Evolutionary conservation across 64 coral and sea anemone genomes (phyloP).

Genomic region (Pachyseris speciosa): DNA sequence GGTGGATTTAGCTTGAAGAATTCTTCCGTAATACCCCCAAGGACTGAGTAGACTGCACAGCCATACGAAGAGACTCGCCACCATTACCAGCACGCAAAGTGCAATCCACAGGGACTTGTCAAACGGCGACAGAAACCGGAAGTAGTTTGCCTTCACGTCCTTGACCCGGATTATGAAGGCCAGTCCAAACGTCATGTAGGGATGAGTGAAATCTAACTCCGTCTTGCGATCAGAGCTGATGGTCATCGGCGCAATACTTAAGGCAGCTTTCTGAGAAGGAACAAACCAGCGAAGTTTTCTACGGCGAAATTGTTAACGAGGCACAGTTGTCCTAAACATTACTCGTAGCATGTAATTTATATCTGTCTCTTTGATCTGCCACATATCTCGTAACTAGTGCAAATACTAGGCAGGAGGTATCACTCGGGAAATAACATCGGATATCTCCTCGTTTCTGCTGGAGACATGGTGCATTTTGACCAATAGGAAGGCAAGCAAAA

Average conservation of each 20-base stretch:
- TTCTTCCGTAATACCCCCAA: constrained; percentile 51
- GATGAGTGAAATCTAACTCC: constrained; percentile 69
- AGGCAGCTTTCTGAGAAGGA: constrained; percentile 19
- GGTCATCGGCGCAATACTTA: constrained; percentile 71
- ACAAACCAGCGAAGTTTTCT: not conserved
- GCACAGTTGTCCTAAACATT: too few species aligned
- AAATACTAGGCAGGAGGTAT: too few species aligned
- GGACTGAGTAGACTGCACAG: constrained; percentile 55
- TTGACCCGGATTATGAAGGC: constrained; percentile 63
- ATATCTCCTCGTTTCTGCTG: too few species aligned
- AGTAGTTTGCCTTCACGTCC: constrained; percentile 59
- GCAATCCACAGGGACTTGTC: constrained; percentile 49
- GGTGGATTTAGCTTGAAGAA: not conserved
- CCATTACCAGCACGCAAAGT: constrained; percentile 26
- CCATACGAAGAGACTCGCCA: constrained; percentile 42
- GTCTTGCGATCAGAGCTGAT: constrained; percentile 69
- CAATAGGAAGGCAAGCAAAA: too few species aligned
- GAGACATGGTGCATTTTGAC: too few species aligned
- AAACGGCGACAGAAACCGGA: constrained; percentile 57
- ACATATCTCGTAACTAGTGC: too few species aligned
- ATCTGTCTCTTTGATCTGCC: too few species aligned
- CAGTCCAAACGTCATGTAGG: constrained; percentile 75
- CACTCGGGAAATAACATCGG: too few species aligned
- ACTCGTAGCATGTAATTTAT: too few species aligned
- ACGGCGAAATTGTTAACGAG: too few species aligned